A percentile compares a stretch with the other conserved stretches of the same genome.
Evolutionary conservation across 2,113 vertebrate species (phyloP).

Genomic region (Lathamus discolor): DNA sequence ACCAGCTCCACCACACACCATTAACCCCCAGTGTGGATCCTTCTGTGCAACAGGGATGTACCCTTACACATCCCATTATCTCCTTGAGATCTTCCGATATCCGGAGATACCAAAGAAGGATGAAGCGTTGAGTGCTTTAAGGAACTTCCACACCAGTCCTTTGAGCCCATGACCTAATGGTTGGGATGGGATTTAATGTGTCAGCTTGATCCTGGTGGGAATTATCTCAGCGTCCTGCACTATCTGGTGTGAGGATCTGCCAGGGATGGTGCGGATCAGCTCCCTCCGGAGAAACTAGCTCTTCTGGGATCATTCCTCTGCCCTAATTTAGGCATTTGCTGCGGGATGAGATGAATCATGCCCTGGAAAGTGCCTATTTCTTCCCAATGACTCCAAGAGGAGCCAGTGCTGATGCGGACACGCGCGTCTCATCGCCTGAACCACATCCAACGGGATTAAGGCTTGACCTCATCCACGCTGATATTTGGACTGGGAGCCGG

Average conservation of each 20-base stretch:
- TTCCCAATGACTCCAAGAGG: not conserved
- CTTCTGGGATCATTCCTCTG: not conserved
- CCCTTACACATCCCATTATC: accelerated
- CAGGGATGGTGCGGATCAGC: not conserved
- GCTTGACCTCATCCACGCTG: not conserved
- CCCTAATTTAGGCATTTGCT: constrained; percentile 31
- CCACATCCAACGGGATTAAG: not conserved
- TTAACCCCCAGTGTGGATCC: accelerated
- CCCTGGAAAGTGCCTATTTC: not conserved
- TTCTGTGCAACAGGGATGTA: accelerated
- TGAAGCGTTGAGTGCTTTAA: not conserved
- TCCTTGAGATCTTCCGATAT: accelerated
- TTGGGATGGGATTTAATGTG: not conserved
- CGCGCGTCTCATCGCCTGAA: not conserved
- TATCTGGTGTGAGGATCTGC: not conserved
- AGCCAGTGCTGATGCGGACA: not conserved
- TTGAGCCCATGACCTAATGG: not conserved
- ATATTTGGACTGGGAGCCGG: not conserved
- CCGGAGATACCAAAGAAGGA: not conserved
- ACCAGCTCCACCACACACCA: accelerated
- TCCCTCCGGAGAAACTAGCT: not conserved
- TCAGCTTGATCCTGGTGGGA: not conserved
- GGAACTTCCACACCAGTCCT: not conserved
- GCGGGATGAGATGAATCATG: not conserved
- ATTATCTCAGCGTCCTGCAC: not conserved